Base-by-base conservation (phyloP, 2,797 vertebrate species). In the Lutjanus argentimaculatus region DNA sequence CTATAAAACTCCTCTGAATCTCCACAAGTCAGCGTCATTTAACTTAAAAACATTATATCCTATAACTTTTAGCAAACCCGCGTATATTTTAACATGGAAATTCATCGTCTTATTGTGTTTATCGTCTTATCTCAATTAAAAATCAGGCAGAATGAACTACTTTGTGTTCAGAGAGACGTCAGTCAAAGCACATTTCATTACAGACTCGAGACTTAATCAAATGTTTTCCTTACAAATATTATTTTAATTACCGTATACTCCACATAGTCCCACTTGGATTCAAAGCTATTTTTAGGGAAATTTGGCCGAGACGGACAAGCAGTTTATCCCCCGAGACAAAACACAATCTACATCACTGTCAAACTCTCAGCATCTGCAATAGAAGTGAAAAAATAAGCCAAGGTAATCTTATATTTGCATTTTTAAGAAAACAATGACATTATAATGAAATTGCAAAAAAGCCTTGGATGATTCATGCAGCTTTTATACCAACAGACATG, bases 251-350 rank as follows among this genome's bases (percentile, higher is more conserved):
- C 59, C 10, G 22, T 0, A 17, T 8, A n/a, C n/a, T 43, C 21
- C 3, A n/a, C 21, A 30, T 1, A 17, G 69, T 48, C 58, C 67
- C 59, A 0, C 57, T 65, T 69, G 70, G 42, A 69, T 74, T 69
- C 25, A 46, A 19, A 69, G 36, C 58, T 73, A 61, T 61, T 75
- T 73, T 73, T 55, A 81, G 64, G 19, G 21, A 57, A 22, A 56
- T 10, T 36, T 70, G 21, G 42, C 36, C 42, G 43, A 65, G 49
- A 65, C 42, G n/a, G 45, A 52, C 36, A 45, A 25, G 61, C 65
- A 71, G 61, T 64, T 73, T 73, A 8, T 63, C 53, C 80, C 55
- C 36, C 43, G 68, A 76, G 80, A 63, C 64, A n/a, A 80, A 75
- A 51, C 0, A 70, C 51, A 22, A 8, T 59, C 13, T 51, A 22